Conservation (phyloP, 2,797 vertebrate genomes). For the Sarcophilus harrisii region DNA sequence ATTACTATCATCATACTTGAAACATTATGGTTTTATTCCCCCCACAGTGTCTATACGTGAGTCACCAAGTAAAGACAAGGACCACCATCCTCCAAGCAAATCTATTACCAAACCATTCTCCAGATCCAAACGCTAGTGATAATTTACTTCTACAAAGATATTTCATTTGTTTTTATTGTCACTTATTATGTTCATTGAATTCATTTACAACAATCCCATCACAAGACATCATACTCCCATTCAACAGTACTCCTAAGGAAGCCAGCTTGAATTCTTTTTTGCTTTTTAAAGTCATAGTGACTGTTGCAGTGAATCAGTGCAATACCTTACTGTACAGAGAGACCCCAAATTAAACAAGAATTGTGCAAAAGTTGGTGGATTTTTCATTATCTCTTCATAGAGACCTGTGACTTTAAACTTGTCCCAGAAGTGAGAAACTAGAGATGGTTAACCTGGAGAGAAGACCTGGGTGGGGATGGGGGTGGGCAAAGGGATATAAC, state of each 20-base stretch:
- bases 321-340: neutral
- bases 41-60: neutral
- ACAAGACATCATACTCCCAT: neutral
- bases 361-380: constrained; percentile 34
- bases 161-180: neutral
- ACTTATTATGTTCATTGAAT: fast-evolving
- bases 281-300: neutral
- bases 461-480: neutral
- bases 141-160: constrained; percentile 1
- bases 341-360: constrained; percentile 60
- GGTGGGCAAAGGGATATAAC: neutral
- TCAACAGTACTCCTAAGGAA: constrained; percentile 3
- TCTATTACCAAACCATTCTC: constrained; percentile 8
- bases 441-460: neutral
- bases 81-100: neutral
- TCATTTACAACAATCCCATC: fast-evolving
- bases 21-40: constrained; percentile 45
- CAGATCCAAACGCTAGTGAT: constrained; percentile 54
- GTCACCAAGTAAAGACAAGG: constrained; percentile 18
- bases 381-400: constrained; percentile 43
- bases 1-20: neutral
- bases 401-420: constrained; percentile 9
- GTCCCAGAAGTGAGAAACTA: neutral
- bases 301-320: neutral
- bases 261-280: neutral